phyloP scores from a whole-genome alignment of 2,888 invertebrate species.

The Lissocephala sabroskyi region DNA sequence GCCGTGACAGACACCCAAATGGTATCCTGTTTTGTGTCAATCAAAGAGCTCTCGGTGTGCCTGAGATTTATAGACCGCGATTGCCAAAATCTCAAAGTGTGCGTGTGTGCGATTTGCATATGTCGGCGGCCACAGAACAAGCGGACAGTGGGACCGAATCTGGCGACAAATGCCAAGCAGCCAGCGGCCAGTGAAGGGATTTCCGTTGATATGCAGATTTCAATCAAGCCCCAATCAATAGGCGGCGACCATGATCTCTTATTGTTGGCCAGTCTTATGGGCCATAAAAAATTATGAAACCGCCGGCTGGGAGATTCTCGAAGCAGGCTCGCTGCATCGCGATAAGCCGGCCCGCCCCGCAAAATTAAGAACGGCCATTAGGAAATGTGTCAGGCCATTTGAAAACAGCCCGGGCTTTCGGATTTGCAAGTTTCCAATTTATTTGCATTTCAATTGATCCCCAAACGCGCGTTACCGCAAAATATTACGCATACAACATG shows the following conservation, averaged over 20 bases:
- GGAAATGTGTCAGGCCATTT: constrained; percentile 56
- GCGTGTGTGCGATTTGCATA: constrained; percentile 44
- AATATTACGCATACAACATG: constrained; percentile 52
- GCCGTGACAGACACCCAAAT: constrained; percentile 36
- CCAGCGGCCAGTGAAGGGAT: constrained; percentile 26
- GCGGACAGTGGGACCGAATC: no score
- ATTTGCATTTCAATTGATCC: constrained; percentile 46
- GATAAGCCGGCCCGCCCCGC: background rate
- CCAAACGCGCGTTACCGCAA: constrained; percentile 2
- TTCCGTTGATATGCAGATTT: constrained; percentile 46
- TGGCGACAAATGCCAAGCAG: constrained; percentile 28
- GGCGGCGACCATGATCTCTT: constrained; percentile 24
- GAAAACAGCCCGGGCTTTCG: constrained; percentile 54
- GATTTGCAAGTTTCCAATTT: constrained; percentile 21
- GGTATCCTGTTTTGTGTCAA: constrained; percentile 56
- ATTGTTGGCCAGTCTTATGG: no score
- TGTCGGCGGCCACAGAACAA: constrained; percentile 1
- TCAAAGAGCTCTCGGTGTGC: no score
- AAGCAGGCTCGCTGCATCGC: no score
- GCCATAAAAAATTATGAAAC: no score
- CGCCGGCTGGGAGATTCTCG: no score
- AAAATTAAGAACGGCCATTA: constrained; percentile 54
- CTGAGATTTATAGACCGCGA: no score
- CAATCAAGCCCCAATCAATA: constrained; percentile 15
- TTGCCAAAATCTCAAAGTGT: no score